Percentiles rank a stretch among this genome's conserved stretches.
Conservation (phyloP, 2,888 invertebrate species). For the Crossocerus cetratus region DNA sequence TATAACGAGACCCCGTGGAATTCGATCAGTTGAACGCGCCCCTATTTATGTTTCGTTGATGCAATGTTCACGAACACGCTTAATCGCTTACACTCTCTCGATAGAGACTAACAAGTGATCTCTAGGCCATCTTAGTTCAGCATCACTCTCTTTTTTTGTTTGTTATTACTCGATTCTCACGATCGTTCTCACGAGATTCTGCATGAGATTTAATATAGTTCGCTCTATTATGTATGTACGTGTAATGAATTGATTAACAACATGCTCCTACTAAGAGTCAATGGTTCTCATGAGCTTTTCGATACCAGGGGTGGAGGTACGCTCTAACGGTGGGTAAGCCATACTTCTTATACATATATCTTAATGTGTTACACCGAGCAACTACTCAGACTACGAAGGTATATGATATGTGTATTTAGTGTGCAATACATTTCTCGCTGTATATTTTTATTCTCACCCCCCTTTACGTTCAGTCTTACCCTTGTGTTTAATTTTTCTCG, state of each 20-base stretch:
- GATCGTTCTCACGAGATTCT: not conserved
- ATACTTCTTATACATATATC: conserved; percentile 58
- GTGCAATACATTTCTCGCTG: conserved; percentile 68
- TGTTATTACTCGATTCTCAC: no score
- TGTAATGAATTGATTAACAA: conserved; percentile 67
- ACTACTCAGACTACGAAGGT: conserved; percentile 30
- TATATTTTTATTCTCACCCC: conserved; percentile 18
- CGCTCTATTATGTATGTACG: not conserved
- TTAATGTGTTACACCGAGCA: conserved; percentile 31
- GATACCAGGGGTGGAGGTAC: conserved; percentile 73
- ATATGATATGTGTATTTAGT: conserved; percentile 67
- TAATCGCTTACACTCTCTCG: conserved; percentile 26
- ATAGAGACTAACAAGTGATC: conserved; percentile 34
- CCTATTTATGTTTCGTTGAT: not conserved
- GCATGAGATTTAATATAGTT: conserved; percentile 21
- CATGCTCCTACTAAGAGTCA: conserved; percentile 63
- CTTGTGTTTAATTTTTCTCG: not conserved
- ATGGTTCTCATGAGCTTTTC: conserved; percentile 64
- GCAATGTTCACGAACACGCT: conserved; percentile 16
- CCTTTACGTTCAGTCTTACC: conserved; percentile 19
- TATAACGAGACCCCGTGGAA: conserved; percentile 32
- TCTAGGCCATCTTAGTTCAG: not conserved
- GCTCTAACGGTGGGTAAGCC: conserved; percentile 71
- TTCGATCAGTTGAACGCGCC: not conserved
- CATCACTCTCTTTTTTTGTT: no score